A percentile compares a stretch with the other conserved stretches of the same genome.
phyloP scores from a whole-genome alignment of 2,113 vertebrate genomes.

The Isichthys henryi region DNA sequence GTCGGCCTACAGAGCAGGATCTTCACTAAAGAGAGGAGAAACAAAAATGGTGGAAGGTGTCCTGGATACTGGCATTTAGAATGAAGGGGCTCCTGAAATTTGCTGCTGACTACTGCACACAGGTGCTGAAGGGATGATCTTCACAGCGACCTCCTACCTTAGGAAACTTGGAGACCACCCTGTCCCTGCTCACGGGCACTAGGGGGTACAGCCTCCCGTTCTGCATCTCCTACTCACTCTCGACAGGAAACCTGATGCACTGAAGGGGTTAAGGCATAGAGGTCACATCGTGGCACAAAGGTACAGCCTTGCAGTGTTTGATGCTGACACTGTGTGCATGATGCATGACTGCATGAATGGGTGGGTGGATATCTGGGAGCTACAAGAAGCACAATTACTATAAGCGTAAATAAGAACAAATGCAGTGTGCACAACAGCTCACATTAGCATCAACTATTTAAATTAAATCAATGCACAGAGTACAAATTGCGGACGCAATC shows the following conservation, averaged over 20 bases:
- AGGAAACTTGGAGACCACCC: constrained; percentile 70
- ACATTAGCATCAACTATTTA: background rate
- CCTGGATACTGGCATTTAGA: background rate
- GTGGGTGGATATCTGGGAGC: background rate
- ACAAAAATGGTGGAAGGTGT: background rate
- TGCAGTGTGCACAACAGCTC: background rate
- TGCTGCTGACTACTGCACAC: background rate
- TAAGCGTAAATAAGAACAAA: background rate
- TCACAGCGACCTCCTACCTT: constrained; percentile 56
- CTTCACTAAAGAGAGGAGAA: background rate
- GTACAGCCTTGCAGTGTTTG: background rate
- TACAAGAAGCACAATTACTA: background rate
- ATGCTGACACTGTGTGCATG: background rate
- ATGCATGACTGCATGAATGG: background rate
- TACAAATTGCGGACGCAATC: background rate
- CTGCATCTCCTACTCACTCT: constrained; percentile 45
- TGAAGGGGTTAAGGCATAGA: background rate
- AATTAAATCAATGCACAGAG: background rate
- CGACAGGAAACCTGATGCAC: background rate
- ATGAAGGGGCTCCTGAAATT: background rate
- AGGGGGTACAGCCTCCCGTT: constrained; percentile 47
- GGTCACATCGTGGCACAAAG: background rate
- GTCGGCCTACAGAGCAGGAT: background rate
- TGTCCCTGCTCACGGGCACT: constrained; percentile 65
- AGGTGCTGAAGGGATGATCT: background rate